Evolutionary conservation across 2,113 vertebrate species (phyloP).

Genomic region (Ginglymostoma cirratum): DNA sequence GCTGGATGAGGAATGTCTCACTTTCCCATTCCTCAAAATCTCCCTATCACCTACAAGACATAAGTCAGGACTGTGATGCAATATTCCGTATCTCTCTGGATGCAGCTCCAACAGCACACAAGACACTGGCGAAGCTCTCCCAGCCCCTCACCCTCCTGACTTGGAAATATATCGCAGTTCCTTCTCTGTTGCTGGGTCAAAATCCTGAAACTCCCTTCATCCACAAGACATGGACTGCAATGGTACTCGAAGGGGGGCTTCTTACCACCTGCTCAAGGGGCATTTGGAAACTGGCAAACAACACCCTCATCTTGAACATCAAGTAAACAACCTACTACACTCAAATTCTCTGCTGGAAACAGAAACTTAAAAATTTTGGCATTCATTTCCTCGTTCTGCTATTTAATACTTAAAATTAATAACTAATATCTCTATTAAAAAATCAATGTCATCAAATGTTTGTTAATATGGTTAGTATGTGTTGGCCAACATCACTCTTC

Average conservation of each 20-base stretch:
- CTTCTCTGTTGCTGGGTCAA: neutral
- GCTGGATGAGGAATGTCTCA: no score
- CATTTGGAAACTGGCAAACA: neutral
- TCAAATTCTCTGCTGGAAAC: neutral
- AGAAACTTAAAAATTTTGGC: neutral
- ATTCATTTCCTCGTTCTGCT: neutral
- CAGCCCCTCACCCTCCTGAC: neutral
- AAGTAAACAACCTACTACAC: neutral
- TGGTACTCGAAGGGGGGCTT: neutral
- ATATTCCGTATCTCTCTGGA: neutral
- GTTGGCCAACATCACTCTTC: neutral
- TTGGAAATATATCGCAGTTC: neutral
- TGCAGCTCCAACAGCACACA: neutral
- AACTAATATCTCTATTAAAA: neutral
- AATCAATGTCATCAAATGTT: conserved; percentile 1
- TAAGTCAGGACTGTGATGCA: neutral
- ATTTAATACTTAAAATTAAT: conserved; percentile 20
- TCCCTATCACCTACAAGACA: no score
- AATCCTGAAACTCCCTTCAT: neutral
- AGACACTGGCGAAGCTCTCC: neutral
- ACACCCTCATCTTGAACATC: neutral
- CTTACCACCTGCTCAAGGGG: neutral
- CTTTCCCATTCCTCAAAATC: no score
- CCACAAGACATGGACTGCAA: neutral
- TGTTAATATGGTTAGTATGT: neutral